These are phyloP conservation scores for Oncorhynchus tshawytscha DNA, from an alignment of 2,113 vertebrate genomes.

Conservation along the genomic window DNA sequence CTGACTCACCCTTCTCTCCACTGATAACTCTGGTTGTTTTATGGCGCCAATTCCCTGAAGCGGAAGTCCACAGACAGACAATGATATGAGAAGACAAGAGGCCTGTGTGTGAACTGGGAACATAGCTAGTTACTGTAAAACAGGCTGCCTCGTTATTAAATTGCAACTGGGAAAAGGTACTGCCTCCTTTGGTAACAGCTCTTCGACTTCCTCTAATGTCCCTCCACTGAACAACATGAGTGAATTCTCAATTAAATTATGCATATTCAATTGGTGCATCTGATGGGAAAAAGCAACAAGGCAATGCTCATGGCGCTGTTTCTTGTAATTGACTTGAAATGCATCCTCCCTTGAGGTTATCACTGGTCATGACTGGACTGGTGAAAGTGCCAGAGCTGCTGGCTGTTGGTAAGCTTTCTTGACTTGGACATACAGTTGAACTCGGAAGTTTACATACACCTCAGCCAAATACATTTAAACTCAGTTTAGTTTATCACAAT, in stretches of 20 bases:
- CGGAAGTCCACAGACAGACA: background rate
- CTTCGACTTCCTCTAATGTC: slow-evolving; percentile 7
- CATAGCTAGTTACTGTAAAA: slow-evolving; percentile 14
- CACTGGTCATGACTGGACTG: no score
- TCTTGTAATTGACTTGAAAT: no score
- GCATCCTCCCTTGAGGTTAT: no score
- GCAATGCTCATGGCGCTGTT: background rate
- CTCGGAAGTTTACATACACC: no score
- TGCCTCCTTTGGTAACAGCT: background rate
- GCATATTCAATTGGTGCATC: background rate
- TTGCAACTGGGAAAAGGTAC: background rate
- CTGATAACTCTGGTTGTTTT: slow-evolving; percentile 42
- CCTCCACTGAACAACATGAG: background rate
- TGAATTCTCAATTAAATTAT: background rate
- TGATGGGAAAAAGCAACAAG: background rate
- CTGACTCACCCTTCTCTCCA: slow-evolving; percentile 32
- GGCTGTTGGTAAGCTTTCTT: no score
- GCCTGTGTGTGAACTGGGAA: background rate
- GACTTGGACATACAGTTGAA: no score
- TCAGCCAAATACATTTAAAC: no score
- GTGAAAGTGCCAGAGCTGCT: no score
- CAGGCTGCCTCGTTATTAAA: background rate
- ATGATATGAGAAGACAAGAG: background rate
- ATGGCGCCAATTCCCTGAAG: background rate
- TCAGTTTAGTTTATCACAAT: no score